Base-by-base conservation (phyloP, 2,888 invertebrate species). In the Diplazon laetatorius region DNA sequence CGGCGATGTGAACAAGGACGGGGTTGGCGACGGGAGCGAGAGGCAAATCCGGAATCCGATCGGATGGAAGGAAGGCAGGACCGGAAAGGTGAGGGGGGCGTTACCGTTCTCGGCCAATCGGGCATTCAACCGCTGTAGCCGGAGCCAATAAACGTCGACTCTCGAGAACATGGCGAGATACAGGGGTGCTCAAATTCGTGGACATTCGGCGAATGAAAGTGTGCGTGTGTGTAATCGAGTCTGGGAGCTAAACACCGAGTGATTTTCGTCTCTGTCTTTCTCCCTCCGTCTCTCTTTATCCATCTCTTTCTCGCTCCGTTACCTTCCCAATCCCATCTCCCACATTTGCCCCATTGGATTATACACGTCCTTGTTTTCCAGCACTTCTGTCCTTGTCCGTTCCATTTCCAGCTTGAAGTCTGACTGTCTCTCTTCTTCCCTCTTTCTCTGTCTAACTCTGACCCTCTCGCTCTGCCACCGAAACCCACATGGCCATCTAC, bases 91-190 rank as follows among this genome's bases (percentile, higher is more conserved):
- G n/a, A 52, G 44, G 76, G 80, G 82, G 88, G 89, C 89, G 89
- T 87, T 80, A 83, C 83, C 55, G 35, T 1, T 18, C 5, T 48
- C 78, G 63, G 39, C 89, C 85, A 89, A 89, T 89, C 70, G 62
- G 42, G 59, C 14, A 8, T 55, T 72, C 30, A 76, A 57, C 74
- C 73, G 62, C 59, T 55, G 57, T 42, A 18, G 20, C 5, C 3
- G 22, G 48, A 37, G 80, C 89, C 89, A 89, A 89, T 89, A 70
- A 25, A 14, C 16, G 5, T 55, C 72, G 66, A 82, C 77, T 77
- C 75, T 77, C 81, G 78, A 81, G 86, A 89, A 89, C 87, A 89
- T 89, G 89, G 89, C 89, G 89, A 89, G 87, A 44, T n/a, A n/a
- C 89, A 89, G 89, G 75, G 89, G 88, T 87, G 82, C 89, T 90